A percentile compares a stretch with the other conserved stretches of the same genome.
Evolutionary conservation across 2,113 vertebrate species (phyloP).

Genomic region (Apistogramma diplotaenia): DNA sequence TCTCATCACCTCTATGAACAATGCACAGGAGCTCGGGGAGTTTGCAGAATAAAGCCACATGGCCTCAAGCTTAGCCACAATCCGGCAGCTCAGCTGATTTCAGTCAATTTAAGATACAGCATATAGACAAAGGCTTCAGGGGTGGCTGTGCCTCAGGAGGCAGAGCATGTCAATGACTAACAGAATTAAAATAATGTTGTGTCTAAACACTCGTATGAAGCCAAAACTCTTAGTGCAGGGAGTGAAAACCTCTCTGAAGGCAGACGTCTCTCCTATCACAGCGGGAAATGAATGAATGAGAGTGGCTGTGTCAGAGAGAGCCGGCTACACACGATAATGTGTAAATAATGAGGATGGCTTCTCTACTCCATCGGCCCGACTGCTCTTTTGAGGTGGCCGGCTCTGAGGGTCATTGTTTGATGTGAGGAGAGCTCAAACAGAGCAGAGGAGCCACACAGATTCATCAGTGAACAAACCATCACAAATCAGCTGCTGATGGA

Average conservation of each 20-base stretch:
- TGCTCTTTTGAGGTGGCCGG: background rate
- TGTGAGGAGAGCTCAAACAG: background rate
- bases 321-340: conserved; percentile 14
- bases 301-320: conserved; percentile 4
- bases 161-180: too few species aligned
- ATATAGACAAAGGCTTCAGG: too few species aligned
- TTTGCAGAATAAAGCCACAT: background rate
- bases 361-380: conserved; percentile 22
- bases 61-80: background rate
- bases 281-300: conserved; percentile 27
- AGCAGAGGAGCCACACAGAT: background rate
- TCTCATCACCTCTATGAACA: background rate
- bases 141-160: too few species aligned
- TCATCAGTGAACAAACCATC: background rate
- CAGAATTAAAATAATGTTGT: background rate
- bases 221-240: background rate
- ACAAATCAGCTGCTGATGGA: background rate
- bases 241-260: conserved; percentile 3
- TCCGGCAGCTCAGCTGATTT: background rate
- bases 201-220: background rate
- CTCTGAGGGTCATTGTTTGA: background rate
- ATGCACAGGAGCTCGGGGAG: fast-evolving
- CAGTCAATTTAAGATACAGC: too few species aligned
- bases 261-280: conserved; percentile 9
- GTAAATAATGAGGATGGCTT: conserved; percentile 39